Evolutionary conservation across 2,797 vertebrate species (phyloP).

Genomic region (Carapus acus): DNA sequence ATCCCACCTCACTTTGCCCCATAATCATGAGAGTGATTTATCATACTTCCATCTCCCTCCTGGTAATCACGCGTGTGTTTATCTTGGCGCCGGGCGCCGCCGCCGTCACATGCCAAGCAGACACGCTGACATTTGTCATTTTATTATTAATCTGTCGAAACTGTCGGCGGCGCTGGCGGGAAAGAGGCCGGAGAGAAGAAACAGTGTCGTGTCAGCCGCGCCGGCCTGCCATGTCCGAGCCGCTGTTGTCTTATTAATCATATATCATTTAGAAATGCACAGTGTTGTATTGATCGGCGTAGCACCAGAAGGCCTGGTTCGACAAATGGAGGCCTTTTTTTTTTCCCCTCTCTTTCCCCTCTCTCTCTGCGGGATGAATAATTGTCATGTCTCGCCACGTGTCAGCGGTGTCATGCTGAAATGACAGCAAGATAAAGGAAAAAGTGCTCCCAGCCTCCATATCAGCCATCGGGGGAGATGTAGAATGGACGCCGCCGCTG

Average conservation of each 20-base stretch:
- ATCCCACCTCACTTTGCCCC: too few species aligned
- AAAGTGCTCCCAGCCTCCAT: constrained; percentile 27
- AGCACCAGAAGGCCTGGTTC: constrained; percentile 1
- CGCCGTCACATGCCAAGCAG: constrained; percentile 23
- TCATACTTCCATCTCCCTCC: constrained; percentile 7
- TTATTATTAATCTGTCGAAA: constrained; percentile 62
- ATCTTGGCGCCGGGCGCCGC: constrained; percentile 20
- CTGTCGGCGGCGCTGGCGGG: constrained; percentile 32
- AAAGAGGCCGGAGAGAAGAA: constrained; percentile 36
- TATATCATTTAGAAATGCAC: constrained; percentile 12
- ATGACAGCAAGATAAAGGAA: constrained; percentile 34
- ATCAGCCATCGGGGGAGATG: constrained; percentile 38
- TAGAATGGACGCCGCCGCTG: constrained; percentile 24
- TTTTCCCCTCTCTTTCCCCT: too few species aligned
- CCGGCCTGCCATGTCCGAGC: constrained; percentile 31
- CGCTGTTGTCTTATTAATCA: constrained; percentile 34
- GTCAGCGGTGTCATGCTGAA: constrained; percentile 31
- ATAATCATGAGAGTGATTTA: neutral
- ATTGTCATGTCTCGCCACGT: constrained; percentile 38
- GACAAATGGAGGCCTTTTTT: constrained; percentile 30
- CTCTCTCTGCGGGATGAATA: constrained; percentile 44
- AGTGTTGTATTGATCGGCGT: constrained; percentile 34
- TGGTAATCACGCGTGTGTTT: constrained; percentile 19
- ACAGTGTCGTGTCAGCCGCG: constrained; percentile 25
- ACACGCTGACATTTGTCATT: constrained; percentile 61